Conservation (phyloP, 1,140 invertebrate species). For the Diabrotica virgifera region DNA sequence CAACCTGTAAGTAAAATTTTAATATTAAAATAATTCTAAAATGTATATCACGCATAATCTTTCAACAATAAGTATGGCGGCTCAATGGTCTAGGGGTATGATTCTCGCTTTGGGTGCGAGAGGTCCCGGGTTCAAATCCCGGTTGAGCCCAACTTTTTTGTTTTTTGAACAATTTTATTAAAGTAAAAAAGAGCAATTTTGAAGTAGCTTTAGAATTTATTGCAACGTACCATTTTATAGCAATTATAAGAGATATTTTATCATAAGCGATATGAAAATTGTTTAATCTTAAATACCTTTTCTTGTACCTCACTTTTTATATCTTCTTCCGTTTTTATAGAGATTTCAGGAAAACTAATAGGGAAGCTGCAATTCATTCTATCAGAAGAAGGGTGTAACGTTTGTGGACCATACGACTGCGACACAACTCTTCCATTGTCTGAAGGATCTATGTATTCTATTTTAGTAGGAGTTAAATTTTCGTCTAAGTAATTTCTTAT, state of each 20-base stretch:
- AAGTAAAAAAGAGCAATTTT: no score
- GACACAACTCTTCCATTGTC: conserved; percentile 31
- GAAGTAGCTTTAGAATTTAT: no score
- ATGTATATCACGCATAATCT: no score
- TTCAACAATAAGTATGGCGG: conserved; percentile 46
- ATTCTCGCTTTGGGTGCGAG: conserved; percentile 82
- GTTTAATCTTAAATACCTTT: conserved; percentile 27
- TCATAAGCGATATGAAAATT: background rate
- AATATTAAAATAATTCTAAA: background rate
- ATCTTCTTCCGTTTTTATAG: conserved; percentile 30
- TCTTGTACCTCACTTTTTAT: conserved; percentile 17
- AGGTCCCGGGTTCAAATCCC: conserved; percentile 42
- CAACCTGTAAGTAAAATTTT: conserved; percentile 34
- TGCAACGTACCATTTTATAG: no score
- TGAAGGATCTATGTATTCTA: conserved; percentile 29
- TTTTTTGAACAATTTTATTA: background rate
- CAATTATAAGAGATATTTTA: no score
- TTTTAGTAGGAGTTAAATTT: conserved; percentile 27
- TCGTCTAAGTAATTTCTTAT: conserved; percentile 23
- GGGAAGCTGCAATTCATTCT: conserved; percentile 31
- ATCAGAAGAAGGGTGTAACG: conserved; percentile 26
- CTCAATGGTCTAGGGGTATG: conserved; percentile 85
- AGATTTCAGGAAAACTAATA: conserved; percentile 28
- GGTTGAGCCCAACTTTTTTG: conserved; percentile 35
- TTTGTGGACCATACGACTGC: conserved; percentile 26